These are phyloP conservation scores for Cranoglanis bouderius DNA, from an alignment of 2,113 vertebrate species.

Conservation along the genomic window DNA sequence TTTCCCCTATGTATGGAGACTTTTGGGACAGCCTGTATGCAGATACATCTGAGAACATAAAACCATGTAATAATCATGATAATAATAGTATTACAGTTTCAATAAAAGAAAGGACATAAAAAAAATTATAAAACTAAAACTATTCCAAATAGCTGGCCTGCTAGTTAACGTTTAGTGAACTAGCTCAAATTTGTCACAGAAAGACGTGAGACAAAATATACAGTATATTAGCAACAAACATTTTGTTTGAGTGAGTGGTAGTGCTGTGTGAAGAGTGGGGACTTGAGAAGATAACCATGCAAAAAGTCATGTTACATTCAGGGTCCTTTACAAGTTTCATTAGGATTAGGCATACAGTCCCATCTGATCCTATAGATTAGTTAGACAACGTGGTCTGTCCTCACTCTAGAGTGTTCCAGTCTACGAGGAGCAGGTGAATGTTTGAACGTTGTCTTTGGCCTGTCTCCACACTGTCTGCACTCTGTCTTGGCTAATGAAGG, in stretches of 20 bases:
- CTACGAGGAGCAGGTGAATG: background rate
- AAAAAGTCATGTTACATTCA: too few species aligned
- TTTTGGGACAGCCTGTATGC: too few species aligned
- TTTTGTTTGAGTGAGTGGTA: background rate
- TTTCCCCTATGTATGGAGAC: too few species aligned
- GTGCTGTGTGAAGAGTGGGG: background rate
- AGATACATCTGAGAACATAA: background rate
- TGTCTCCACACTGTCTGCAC: background rate
- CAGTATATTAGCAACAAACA: background rate
- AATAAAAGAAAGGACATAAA: background rate
- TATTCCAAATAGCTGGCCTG: background rate
- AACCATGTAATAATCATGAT: background rate
- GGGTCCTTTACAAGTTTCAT: background rate
- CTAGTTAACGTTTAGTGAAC: background rate
- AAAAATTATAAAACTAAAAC: background rate
- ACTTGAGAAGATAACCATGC: background rate
- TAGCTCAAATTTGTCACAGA: background rate
- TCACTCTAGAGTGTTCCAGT: background rate
- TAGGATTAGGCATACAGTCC: background rate
- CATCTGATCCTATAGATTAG: background rate
- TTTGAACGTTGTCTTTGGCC: constrained; percentile 11
- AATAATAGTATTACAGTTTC: background rate
- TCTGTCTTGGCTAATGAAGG: constrained; percentile 28
- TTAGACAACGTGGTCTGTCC: background rate
- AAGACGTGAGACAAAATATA: background rate